phyloP scores from a whole-genome alignment of 2,797 vertebrate genomes.

The Echiichthys vipera region DNA sequence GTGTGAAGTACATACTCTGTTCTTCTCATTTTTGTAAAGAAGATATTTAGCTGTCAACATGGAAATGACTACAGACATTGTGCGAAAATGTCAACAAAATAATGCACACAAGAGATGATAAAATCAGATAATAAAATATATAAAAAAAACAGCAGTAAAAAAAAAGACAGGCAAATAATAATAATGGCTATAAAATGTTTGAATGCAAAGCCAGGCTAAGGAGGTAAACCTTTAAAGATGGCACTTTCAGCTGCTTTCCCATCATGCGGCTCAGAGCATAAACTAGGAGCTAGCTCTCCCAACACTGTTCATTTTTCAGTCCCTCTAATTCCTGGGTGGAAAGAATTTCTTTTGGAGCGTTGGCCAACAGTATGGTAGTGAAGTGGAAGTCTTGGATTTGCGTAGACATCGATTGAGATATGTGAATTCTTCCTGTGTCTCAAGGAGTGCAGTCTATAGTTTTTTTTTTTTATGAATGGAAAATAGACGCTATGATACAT shows the following conservation, averaged over 20 bases:
- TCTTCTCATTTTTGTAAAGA: neutral
- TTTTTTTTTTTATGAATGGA: conserved; percentile 18
- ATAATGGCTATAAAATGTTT: neutral
- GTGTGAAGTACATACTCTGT: neutral
- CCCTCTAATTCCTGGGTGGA: conserved; percentile 27
- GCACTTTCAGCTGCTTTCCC: neutral
- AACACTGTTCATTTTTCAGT: conserved; percentile 18
- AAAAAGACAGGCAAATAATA: neutral
- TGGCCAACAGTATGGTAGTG: neutral
- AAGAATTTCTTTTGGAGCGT: conserved; percentile 7
- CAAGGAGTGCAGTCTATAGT: neutral
- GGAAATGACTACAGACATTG: too few relatives aligned
- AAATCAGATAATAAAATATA: neutral
- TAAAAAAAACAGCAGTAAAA: neutral
- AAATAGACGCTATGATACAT: conserved; percentile 27
- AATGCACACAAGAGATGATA: neutral
- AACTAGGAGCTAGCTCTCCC: conserved; percentile 7
- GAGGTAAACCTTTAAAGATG: neutral
- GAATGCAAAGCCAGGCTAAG: neutral
- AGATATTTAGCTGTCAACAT: neutral
- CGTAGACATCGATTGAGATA: conserved; percentile 24
- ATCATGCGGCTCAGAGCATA: neutral
- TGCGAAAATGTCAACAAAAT: neutral
- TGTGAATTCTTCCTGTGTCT: conserved; percentile 7
- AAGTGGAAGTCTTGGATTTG: conserved; percentile 25